A percentile compares a stretch with the other conserved stretches of the same genome.
Evolutionary conservation across 35 echinoderm and acorn worm genomes (phyloP).

Genomic region (Apostichopus parvimensis): DNA sequence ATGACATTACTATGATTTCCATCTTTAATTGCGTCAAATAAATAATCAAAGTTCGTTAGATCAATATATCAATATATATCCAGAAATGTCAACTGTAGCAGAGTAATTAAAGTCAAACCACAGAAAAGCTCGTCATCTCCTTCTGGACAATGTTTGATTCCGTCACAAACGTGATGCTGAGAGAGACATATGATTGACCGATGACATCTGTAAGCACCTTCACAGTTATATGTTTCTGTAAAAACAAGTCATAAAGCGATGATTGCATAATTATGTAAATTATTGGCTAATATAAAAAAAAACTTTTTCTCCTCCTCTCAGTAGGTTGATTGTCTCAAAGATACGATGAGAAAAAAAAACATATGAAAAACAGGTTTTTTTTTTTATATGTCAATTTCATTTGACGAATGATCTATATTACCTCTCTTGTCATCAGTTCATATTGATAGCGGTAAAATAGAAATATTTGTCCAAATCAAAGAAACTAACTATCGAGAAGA

Average conservation of each 20-base stretch:
- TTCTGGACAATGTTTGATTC: slow-evolving; percentile 71
- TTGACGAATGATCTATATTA: too few species aligned
- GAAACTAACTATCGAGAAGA: not conserved
- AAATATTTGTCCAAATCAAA: slow-evolving; percentile 38
- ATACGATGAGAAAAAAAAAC: too few species aligned
- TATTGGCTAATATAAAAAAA: too few species aligned
- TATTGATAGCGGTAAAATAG: too few species aligned
- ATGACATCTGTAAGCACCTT: slow-evolving; percentile 74
- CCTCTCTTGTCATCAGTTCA: too few species aligned
- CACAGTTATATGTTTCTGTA: not conserved
- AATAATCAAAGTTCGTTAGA: not conserved
- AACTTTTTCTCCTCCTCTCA: too few species aligned
- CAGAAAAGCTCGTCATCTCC: slow-evolving; percentile 91
- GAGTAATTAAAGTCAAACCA: slow-evolving; percentile 44
- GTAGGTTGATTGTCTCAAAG: too few species aligned
- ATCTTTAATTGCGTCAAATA: not conserved
- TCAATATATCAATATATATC: not conserved
- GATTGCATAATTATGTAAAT: too few species aligned
- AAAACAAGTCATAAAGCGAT: too few species aligned
- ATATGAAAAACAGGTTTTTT: too few species aligned
- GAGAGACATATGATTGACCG: slow-evolving; percentile 55
- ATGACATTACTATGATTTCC: not conserved
- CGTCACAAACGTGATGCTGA: slow-evolving; percentile 71
- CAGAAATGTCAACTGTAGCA: too few species aligned
- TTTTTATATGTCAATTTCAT: too few species aligned